A percentile compares a stretch with the other conserved stretches of the same genome.
Conservation (phyloP, 2,113 vertebrate genomes). For the Brachypodius melanocephalos region DNA sequence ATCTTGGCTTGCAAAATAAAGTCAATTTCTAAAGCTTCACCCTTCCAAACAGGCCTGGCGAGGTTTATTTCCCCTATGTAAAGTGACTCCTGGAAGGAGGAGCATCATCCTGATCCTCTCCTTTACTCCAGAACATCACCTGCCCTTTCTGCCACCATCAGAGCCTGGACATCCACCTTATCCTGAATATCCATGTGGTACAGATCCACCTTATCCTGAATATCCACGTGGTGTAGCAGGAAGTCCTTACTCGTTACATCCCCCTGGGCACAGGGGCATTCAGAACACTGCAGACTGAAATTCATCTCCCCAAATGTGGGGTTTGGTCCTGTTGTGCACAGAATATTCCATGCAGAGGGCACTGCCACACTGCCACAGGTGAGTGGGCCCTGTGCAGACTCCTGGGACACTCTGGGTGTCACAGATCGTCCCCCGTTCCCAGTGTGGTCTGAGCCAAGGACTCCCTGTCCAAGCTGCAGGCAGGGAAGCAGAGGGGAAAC, state of each 20-base stretch:
- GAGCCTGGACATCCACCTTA: not conserved
- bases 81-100: not conserved
- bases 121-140: not conserved
- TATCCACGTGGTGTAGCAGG: not conserved
- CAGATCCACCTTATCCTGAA: no score
- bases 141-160: not conserved
- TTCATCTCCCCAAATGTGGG: rapidly evolving
- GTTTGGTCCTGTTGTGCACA: not conserved
- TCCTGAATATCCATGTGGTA: not conserved
- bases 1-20: not conserved
- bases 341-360: not conserved
- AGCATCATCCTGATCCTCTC: not conserved
- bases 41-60: not conserved
- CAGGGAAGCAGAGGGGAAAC: not conserved
- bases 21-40: not conserved
- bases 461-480: not conserved
- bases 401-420: not conserved
- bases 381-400: not conserved
- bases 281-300: not conserved
- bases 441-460: not conserved
- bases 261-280: rapidly evolving
- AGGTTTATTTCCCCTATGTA: rapidly evolving
- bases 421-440: not conserved
- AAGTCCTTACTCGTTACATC: not conserved
- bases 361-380: not conserved